Evolutionary conservation across 2,797 vertebrate genomes (phyloP).

Genomic region (Chloroceryle amazona): DNA sequence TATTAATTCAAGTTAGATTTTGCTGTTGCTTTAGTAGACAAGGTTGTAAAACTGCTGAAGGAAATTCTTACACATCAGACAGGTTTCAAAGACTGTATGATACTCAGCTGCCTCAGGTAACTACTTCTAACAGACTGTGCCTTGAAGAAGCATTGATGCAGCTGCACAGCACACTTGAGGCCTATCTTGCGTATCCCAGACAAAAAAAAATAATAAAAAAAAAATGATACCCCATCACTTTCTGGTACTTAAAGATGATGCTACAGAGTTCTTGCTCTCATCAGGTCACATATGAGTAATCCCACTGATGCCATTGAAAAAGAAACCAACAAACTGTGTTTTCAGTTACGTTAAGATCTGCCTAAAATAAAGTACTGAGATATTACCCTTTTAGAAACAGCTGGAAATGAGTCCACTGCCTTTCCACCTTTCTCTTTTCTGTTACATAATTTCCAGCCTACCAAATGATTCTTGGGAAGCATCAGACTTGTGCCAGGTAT

Average conservation of each 20-base stretch:
- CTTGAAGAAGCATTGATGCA: neutral
- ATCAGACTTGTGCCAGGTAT: neutral
- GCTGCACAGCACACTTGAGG: neutral
- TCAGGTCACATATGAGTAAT: neutral
- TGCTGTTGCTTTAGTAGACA: neutral
- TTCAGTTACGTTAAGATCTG: neutral
- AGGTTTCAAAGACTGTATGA: neutral
- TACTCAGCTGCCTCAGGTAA: neutral
- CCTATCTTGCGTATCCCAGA: neutral
- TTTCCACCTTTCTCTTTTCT: neutral
- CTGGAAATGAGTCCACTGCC: neutral
- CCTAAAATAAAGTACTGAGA: neutral
- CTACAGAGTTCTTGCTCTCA: neutral
- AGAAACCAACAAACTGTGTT: neutral
- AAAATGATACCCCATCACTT: fast-evolving
- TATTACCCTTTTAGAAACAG: neutral
- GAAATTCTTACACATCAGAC: neutral
- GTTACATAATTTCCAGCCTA: neutral
- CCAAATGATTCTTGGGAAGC: neutral
- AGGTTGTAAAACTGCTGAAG: neutral
- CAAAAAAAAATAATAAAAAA: fast-evolving
- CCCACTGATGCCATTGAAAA: neutral
- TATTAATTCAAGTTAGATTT: neutral
- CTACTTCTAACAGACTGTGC: neutral
- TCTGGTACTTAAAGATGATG: neutral